A percentile compares a stretch with the other conserved stretches of the same genome.
These are phyloP conservation scores for Dryomyza anilis DNA, from an alignment of 2,888 invertebrate genomes.

Conservation along the genomic window DNA sequence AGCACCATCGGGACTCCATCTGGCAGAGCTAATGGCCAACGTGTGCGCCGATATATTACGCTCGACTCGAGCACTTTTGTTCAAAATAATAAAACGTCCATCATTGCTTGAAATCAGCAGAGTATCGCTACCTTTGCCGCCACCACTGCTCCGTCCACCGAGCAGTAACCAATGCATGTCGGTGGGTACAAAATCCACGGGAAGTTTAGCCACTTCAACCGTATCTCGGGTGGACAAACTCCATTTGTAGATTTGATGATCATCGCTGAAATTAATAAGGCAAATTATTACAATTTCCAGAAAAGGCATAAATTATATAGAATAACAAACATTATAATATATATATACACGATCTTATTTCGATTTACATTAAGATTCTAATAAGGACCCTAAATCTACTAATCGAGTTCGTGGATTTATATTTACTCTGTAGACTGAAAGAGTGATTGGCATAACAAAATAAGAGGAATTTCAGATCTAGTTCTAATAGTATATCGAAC, in stretches of 20 bases:
- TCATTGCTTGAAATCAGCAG: conserved; percentile 86
- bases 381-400: too few relatives aligned
- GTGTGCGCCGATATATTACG: conserved; percentile 91
- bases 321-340: too few relatives aligned
- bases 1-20: conserved; percentile 95
- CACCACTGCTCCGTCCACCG: conserved; percentile 56
- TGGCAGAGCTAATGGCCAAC: conserved; percentile 84
- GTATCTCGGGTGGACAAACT: conserved; percentile 81
- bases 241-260: conserved; percentile 89
- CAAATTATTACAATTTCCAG: too few relatives aligned
- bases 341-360: too few relatives aligned
- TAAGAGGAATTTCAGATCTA: too few relatives aligned
- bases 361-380: too few relatives aligned
- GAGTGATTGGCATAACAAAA: too few relatives aligned
- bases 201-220: conserved; percentile 76
- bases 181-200: conserved; percentile 84
- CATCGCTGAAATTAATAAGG: conserved; percentile 71
- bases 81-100: conserved; percentile 87
- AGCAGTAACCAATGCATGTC: conserved; percentile 82
- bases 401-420: too few relatives aligned
- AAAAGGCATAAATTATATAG: too few relatives aligned
- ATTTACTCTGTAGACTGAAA: too few relatives aligned
- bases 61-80: conserved; percentile 88
- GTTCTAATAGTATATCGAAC: too few relatives aligned
- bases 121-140: conserved; percentile 67